Conservation (phyloP, 2,797 vertebrate genomes). For the Tamandua tetradactyla region DNA sequence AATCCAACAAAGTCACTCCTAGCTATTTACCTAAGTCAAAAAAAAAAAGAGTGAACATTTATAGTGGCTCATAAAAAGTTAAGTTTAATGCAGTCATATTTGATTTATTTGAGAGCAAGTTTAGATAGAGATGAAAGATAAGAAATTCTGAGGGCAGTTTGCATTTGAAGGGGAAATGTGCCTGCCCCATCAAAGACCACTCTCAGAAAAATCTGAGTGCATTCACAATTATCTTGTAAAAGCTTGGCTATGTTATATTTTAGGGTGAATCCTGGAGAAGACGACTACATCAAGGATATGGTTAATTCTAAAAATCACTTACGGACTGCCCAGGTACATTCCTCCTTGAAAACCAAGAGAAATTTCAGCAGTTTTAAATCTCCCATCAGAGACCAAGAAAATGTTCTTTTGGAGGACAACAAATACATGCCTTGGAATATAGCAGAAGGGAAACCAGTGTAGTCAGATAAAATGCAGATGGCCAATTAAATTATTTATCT, state of each 20-base stretch:
- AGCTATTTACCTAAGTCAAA: neutral
- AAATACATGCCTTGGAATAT: neutral
- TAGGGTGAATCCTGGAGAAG: neutral
- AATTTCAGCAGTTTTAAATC: neutral
- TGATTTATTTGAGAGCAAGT: neutral
- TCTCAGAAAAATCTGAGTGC: neutral
- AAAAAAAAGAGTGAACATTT: neutral
- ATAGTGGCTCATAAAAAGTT: neutral
- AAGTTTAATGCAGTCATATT: neutral
- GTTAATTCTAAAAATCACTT: neutral
- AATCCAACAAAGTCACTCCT: neutral
- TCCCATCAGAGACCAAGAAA: neutral
- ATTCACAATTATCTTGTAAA: neutral
- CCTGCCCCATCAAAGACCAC: neutral
- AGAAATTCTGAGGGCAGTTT: neutral
- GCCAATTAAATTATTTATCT: neutral
- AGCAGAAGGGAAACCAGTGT: neutral
- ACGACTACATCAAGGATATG: neutral
- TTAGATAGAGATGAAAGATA: neutral
- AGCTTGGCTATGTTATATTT: neutral
- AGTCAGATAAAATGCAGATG: neutral
- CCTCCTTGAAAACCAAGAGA: neutral
- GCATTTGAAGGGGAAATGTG: neutral
- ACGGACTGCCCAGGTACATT: neutral
- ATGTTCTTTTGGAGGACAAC: neutral